Percentiles rank a stretch among this genome's conserved stretches.
phyloP scores from a whole-genome alignment of 2,113 vertebrate genomes.

The Apeltes quadracus region DNA sequence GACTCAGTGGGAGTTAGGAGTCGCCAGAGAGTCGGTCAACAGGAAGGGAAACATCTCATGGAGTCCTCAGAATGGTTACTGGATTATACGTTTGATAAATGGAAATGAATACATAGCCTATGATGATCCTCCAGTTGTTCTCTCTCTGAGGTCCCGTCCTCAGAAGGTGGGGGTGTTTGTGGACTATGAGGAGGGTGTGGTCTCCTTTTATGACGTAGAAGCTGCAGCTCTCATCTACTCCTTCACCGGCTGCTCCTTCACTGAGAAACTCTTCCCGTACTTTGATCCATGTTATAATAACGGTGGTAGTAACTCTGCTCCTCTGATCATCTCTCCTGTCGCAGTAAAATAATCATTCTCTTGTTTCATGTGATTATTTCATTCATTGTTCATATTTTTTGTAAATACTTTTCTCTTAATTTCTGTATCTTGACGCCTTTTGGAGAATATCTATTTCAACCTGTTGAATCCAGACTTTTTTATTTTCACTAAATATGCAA shows the following conservation, averaged over 20 bases:
- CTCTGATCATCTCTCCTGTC: constrained; percentile 10
- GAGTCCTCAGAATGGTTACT: not conserved
- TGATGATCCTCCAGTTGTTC: accelerated
- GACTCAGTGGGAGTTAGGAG: not conserved
- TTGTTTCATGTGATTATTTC: too few species aligned
- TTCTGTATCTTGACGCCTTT: too few species aligned
- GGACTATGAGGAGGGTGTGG: not conserved
- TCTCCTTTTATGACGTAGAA: constrained; percentile 2
- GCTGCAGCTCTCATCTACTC: not conserved
- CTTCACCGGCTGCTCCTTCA: not conserved
- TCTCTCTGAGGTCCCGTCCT: not conserved
- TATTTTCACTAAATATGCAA: not conserved
- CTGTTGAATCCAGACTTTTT: not conserved
- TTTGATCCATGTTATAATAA: accelerated
- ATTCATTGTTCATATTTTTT: not conserved
- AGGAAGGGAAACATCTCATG: not conserved
- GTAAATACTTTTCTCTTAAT: too few species aligned
- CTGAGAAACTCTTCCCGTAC: not conserved
- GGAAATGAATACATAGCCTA: not conserved
- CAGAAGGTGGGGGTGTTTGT: too few species aligned
- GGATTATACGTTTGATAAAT: not conserved
- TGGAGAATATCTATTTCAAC: too few species aligned
- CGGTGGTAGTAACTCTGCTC: not conserved
- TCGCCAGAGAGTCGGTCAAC: constrained; percentile 3
- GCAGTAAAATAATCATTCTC: not conserved